Conservation (phyloP, 2,113 vertebrate species). For the Trematomus loennbergii region DNA sequence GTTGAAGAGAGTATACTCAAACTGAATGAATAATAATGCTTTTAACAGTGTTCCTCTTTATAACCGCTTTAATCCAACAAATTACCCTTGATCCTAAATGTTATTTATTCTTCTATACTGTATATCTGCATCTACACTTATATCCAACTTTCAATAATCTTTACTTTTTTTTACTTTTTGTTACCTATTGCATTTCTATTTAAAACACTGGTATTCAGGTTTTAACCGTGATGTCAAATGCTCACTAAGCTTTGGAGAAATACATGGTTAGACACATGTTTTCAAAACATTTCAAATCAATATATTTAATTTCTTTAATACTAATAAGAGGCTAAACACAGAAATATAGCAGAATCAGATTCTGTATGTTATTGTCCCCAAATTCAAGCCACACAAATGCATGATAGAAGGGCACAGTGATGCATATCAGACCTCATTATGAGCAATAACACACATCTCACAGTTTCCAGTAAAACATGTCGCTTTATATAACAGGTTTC, state of each 20-base stretch:
- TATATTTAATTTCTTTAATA: slow-evolving; percentile 8
- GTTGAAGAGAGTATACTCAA: slow-evolving; percentile 57
- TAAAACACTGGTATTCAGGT: slow-evolving; percentile 62
- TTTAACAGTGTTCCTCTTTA: slow-evolving; percentile 61
- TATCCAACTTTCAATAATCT: slow-evolving; percentile 56
- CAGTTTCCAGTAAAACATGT: slow-evolving; percentile 64
- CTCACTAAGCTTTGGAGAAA: slow-evolving; percentile 43
- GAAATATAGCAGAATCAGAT: slow-evolving; percentile 39
- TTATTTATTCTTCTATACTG: slow-evolving; percentile 70
- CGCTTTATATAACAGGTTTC: slow-evolving; percentile 75
- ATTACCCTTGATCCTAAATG: slow-evolving; percentile 53
- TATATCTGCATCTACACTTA: slow-evolving; percentile 61
- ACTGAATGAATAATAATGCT: slow-evolving; percentile 65
- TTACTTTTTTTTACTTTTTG: slow-evolving; percentile 53
- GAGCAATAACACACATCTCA: slow-evolving; percentile 78
- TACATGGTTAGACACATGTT: not conserved
- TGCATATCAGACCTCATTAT: slow-evolving; percentile 62
- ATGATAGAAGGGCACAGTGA: slow-evolving; percentile 53
- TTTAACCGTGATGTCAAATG: slow-evolving; percentile 67
- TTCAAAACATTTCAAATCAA: not conserved
- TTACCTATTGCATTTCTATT: slow-evolving; percentile 68
- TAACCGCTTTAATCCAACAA: slow-evolving; percentile 56
- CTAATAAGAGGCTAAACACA: slow-evolving; percentile 62
- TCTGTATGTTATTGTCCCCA: slow-evolving; percentile 26
- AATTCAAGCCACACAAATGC: slow-evolving; percentile 51